phyloP scores from a whole-genome alignment of 2,797 vertebrate genomes.

The Champsocephalus esox region DNA sequence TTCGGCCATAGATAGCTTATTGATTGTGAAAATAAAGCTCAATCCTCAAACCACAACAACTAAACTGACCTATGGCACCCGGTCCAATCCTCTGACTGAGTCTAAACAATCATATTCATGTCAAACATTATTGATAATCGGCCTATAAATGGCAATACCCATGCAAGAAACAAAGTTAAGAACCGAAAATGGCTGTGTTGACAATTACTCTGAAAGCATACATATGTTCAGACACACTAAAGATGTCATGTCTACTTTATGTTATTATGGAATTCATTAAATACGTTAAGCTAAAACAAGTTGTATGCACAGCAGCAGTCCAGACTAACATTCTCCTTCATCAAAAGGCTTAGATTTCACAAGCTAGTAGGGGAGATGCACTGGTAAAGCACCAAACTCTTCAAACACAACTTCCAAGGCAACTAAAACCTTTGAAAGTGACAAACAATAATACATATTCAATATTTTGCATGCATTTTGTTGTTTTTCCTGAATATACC shows the following conservation, averaged over 20 bases:
- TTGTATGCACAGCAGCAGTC: constrained; percentile 2
- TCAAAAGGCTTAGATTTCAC: constrained; percentile 8
- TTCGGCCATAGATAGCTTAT: constrained; percentile 53
- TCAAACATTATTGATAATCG: constrained; percentile 7
- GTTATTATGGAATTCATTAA: background rate
- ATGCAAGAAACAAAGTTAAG: constrained; percentile 23
- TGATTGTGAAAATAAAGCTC: constrained; percentile 55
- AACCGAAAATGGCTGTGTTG: background rate
- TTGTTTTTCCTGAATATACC: background rate
- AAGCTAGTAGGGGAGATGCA: constrained; percentile 20
- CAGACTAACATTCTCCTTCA: constrained; percentile 38
- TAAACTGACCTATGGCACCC: constrained; percentile 33
- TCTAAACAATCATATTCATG: constrained; percentile 31
- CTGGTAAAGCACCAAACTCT: constrained; percentile 5
- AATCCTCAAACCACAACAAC: constrained; percentile 32
- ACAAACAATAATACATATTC: background rate
- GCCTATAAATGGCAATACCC: constrained; percentile 12
- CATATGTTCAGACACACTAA: background rate
- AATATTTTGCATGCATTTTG: background rate
- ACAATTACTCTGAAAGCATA: constrained; percentile 15
- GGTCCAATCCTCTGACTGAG: constrained; percentile 30
- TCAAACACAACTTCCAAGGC: background rate
- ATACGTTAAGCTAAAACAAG: background rate
- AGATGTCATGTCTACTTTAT: background rate
- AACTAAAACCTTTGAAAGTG: background rate